Percentiles rank a stretch among this genome's conserved stretches.
These are phyloP conservation scores for Mya arenaria DNA, from an alignment of 1,140 invertebrate genomes.

Conservation along the genomic window DNA sequence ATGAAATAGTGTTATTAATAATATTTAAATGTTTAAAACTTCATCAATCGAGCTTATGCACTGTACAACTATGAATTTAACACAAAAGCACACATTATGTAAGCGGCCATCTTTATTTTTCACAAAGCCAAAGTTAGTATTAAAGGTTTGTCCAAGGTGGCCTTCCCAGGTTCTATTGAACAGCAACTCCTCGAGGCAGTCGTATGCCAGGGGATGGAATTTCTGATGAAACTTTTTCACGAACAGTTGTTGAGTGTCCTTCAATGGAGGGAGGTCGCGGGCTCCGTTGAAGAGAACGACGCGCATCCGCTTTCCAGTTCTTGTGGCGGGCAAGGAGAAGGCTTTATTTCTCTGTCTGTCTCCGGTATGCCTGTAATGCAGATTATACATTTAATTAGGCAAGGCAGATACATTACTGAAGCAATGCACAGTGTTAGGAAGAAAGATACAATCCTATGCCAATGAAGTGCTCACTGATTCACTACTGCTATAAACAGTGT, in stretches of 20 bases:
- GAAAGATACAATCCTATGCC: too few relatives aligned
- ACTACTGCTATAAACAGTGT: too few relatives aligned
- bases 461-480: too few relatives aligned
- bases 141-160: background rate
- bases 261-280: constrained; percentile 43
- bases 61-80: too few relatives aligned
- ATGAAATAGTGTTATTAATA: too few relatives aligned
- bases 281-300: constrained; percentile 53
- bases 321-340: constrained; percentile 23
- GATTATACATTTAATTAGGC: too few relatives aligned
- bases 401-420: too few relatives aligned
- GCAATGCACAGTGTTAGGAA: too few relatives aligned
- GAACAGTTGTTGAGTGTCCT: constrained; percentile 45
- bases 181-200: constrained; percentile 64
- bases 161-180: constrained; percentile 3
- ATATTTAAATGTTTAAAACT: too few relatives aligned
- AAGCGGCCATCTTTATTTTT: constrained; percentile 1
- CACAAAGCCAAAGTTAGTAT: constrained; percentile 25
- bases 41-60: too few relatives aligned
- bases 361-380: constrained; percentile 33
- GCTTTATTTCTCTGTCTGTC: background rate
- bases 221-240: constrained; percentile 65
- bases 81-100: too few relatives aligned
- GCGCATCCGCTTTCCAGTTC: constrained; percentile 35
- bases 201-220: constrained; percentile 56